Conservation (phyloP, 2,113 vertebrate genomes). For the Neoarius graeffei region DNA sequence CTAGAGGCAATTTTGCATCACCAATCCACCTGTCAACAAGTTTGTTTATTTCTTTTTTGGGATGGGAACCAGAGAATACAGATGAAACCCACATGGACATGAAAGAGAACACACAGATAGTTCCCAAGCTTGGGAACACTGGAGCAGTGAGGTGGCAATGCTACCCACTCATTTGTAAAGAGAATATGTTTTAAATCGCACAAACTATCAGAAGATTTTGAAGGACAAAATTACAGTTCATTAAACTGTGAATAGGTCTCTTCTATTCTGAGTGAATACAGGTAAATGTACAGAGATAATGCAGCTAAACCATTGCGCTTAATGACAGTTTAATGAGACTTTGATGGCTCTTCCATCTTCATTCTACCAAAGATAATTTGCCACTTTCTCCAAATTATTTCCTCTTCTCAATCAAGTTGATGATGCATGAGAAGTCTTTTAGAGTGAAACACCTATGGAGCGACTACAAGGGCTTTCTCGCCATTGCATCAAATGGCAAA, state of each 20-base stretch:
- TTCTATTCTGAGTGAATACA: constrained; percentile 31
- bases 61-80: not conserved
- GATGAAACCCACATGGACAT: not conserved
- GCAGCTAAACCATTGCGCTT: constrained; percentile 35
- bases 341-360: constrained; percentile 54
- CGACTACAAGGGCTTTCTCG: constrained; percentile 22
- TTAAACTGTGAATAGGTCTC: constrained; percentile 5
- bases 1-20: not conserved
- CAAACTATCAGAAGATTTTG: not conserved
- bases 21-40: not conserved
- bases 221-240: not conserved
- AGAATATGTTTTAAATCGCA: not conserved
- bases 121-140: not conserved
- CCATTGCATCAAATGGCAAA: constrained; percentile 55
- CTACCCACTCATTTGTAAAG: not conserved
- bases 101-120: not conserved
- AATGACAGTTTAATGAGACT: constrained; percentile 53
- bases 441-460: constrained; percentile 44
- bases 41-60: not conserved
- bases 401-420: constrained; percentile 54
- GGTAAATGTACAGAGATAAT: constrained; percentile 43
- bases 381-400: constrained; percentile 56
- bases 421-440: constrained; percentile 55
- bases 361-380: constrained; percentile 53
- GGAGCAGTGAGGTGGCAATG: not conserved